Percentiles rank a stretch among this genome's conserved stretches.
Evolutionary conservation across 2,113 vertebrate genomes (phyloP).

Genomic region (Orycteropus afer): DNA sequence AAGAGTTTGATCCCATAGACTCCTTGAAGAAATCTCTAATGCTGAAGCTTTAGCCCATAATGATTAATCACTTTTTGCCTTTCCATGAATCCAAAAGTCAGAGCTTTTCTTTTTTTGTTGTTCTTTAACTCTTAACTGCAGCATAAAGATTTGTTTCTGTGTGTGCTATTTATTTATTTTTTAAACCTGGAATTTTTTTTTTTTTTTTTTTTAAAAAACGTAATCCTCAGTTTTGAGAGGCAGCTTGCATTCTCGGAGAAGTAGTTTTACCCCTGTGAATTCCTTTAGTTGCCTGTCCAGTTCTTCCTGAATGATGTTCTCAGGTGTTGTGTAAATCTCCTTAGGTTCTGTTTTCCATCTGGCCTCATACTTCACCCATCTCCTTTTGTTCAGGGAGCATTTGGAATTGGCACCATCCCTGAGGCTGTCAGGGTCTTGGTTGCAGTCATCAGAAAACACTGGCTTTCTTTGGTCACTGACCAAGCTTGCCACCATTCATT

Average conservation of each 20-base stretch:
- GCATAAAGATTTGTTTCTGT: not conserved
- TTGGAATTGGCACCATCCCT: not conserved
- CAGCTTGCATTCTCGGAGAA: not conserved
- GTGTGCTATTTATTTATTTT: not conserved
- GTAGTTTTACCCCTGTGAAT: not conserved
- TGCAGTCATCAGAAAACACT: not conserved
- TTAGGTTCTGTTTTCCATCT: not conserved
- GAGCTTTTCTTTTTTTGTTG: not conserved
- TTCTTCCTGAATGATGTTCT: not conserved
- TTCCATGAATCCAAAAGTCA: not conserved
- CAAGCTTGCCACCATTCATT: not conserved
- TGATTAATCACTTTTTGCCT: not conserved
- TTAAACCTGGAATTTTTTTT: not conserved
- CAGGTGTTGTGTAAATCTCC: not conserved
- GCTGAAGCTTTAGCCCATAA: not conserved
- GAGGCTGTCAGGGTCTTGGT: not conserved
- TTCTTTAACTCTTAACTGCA: not conserved
- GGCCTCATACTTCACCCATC: not conserved
- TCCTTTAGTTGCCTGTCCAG: not conserved
- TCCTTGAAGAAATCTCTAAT: not conserved
- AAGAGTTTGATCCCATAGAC: not conserved
- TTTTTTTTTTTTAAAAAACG: too few species aligned
- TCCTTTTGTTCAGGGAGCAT: not conserved
- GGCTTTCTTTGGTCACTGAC: slow-evolving; percentile 45
- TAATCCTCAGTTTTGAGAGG: not conserved